Evolutionary conservation across 1,140 invertebrate species (phyloP).

Genomic region (Samia ricini): DNA sequence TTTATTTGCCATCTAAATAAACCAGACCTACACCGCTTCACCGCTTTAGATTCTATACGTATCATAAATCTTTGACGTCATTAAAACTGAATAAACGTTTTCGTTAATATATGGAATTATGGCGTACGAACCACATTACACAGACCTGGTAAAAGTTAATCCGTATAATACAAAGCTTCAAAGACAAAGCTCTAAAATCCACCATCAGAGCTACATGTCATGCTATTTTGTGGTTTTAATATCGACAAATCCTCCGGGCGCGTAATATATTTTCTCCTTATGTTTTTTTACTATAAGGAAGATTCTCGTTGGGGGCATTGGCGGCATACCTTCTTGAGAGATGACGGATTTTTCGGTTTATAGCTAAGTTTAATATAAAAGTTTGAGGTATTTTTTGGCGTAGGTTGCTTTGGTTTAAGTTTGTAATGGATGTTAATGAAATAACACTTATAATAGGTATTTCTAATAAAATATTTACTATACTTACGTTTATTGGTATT

Average conservation of each 20-base stretch:
- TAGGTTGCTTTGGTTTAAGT: too few relatives aligned
- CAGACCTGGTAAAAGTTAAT: conserved; percentile 6
- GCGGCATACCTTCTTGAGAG: neutral
- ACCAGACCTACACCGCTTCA: too few relatives aligned
- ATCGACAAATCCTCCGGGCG: conserved; percentile 1
- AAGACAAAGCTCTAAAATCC: conserved; percentile 7
- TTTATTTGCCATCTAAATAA: too few relatives aligned
- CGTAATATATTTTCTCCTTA: conserved; percentile 2
- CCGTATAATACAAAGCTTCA: conserved; percentile 6
- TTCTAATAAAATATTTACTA: too few relatives aligned
- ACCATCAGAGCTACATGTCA: conserved; percentile 6
- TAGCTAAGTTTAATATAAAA: neutral
- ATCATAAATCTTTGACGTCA: neutral
- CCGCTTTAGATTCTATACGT: too few relatives aligned
- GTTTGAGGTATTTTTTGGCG: neutral
- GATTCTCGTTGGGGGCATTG: neutral
- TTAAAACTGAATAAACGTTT: neutral
- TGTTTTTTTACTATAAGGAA: neutral
- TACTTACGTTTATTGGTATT: too few relatives aligned
- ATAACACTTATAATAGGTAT: too few relatives aligned
- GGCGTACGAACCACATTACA: neutral
- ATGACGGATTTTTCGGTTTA: neutral
- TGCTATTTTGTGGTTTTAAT: conserved; percentile 6
- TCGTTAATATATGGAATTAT: neutral
- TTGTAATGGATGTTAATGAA: neutral